Conservation (phyloP, 2,797 vertebrate species). For the Amazonetta brasiliensis region DNA sequence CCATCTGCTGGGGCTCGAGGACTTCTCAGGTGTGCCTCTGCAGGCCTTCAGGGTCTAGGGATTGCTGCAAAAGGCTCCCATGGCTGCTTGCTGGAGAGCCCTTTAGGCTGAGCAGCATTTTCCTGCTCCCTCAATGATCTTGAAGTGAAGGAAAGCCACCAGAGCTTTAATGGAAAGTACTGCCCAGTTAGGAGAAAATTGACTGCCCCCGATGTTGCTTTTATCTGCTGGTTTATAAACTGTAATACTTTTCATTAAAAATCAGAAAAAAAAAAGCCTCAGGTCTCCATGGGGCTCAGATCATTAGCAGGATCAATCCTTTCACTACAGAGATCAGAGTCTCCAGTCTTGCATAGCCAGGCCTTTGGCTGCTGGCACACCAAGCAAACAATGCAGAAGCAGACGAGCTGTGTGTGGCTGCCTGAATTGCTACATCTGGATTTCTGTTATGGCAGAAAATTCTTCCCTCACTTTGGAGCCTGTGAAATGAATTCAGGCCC, state of each 20-base stretch:
- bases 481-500: background rate
- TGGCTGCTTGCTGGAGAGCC: conserved; percentile 46
- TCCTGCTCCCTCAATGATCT: conserved; percentile 35
- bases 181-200: conserved; percentile 58
- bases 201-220: conserved; percentile 46
- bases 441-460: background rate
- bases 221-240: conserved; percentile 66
- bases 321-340: conserved; percentile 60
- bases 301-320: conserved; percentile 68
- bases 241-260: conserved; percentile 66
- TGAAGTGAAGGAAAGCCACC: conserved; percentile 46
- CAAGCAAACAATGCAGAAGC: conserved; percentile 44
- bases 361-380: conserved; percentile 21
- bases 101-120: conserved; percentile 18
- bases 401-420: conserved; percentile 26
- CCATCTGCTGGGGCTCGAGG: conserved; percentile 27
- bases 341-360: conserved; percentile 43
- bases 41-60: background rate
- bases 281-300: conserved; percentile 51
- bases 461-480: background rate
- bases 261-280: background rate
- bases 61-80: conserved; percentile 12
- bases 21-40: background rate
- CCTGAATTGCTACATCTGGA: background rate
- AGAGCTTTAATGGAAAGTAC: conserved; percentile 35